Evolutionary conservation across 2,797 vertebrate species (phyloP).

Genomic region (Eutrigla gurnardus): DNA sequence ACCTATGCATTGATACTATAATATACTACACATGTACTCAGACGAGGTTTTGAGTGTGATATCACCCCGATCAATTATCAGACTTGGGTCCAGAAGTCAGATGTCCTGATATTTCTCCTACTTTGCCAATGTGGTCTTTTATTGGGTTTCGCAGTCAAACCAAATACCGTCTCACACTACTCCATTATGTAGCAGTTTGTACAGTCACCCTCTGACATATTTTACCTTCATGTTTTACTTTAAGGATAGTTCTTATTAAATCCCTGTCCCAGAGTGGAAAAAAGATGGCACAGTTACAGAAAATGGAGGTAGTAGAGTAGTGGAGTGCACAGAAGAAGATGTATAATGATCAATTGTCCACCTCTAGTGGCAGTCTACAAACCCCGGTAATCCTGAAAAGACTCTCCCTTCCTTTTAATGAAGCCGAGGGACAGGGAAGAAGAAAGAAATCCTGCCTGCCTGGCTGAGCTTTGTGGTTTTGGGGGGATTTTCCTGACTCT

Average conservation of each 20-base stretch:
- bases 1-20: too few relatives aligned
- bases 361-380: constrained; percentile 54
- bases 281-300: background rate
- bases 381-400: constrained; percentile 62
- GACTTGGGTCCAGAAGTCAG: too few relatives aligned
- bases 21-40: too few relatives aligned
- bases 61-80: too few relatives aligned
- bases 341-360: constrained; percentile 62
- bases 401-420: constrained; percentile 59
- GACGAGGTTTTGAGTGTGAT: too few relatives aligned
- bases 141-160: background rate
- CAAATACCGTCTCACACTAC: background rate
- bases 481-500: constrained; percentile 39
- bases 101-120: too few relatives aligned
- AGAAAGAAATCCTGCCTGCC: constrained; percentile 30
- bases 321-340: constrained; percentile 38
- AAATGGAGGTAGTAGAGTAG: constrained; percentile 1
- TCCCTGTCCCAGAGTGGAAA: background rate
- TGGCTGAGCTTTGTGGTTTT: constrained; percentile 34
- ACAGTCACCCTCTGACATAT: background rate
- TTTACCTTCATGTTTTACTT: constrained; percentile 1
- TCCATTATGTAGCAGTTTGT: background rate
- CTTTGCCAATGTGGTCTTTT: background rate
- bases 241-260: constrained; percentile 1
- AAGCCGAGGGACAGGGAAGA: constrained; percentile 51